Percentiles rank a stretch among this genome's conserved stretches.
Evolutionary conservation across 2,888 invertebrate species (phyloP).

Genomic region (Lepidochrysops patricia): DNA sequence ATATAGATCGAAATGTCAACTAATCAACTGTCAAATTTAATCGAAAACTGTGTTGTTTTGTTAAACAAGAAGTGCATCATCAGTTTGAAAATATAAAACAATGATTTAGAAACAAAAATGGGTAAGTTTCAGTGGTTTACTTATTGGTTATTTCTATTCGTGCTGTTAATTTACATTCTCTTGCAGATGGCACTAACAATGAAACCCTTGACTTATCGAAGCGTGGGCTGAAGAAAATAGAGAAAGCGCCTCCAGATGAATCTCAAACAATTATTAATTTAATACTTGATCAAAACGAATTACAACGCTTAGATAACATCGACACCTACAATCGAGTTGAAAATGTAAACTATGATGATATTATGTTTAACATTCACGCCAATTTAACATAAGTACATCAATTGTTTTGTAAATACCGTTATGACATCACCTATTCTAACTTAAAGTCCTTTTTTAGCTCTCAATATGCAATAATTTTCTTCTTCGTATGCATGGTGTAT

Average conservation of each 20-base stretch:
- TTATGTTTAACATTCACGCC: slow-evolving; percentile 4
- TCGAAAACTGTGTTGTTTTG: neutral
- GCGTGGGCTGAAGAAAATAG: slow-evolving; percentile 86
- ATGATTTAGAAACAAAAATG: slow-evolving; percentile 43
- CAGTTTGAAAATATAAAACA: slow-evolving; percentile 33
- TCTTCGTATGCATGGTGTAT: slow-evolving; percentile 90
- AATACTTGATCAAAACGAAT: slow-evolving; percentile 89
- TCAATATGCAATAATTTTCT: slow-evolving; percentile 90
- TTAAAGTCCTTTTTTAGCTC: slow-evolving; percentile 73
- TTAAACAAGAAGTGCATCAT: slow-evolving; percentile 30
- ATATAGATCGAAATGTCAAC: too few relatives aligned
- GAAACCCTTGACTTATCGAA: slow-evolving; percentile 84
- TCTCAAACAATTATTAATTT: slow-evolving; percentile 79
- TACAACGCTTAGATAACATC: slow-evolving; percentile 90
- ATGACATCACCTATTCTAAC: neutral
- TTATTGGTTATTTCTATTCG: neutral
- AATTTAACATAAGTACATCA: slow-evolving; percentile 5
- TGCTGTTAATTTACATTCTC: neutral
- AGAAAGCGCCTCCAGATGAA: slow-evolving; percentile 81
- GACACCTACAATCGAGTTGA: slow-evolving; percentile 86
- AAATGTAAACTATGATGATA: slow-evolving; percentile 80
- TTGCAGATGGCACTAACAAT: slow-evolving; percentile 33
- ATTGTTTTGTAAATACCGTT: slow-evolving; percentile 1
- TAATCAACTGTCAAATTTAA: neutral
- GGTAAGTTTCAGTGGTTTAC: slow-evolving; percentile 31